Evolutionary conservation across 2,797 vertebrate species (phyloP).

Genomic region (Caiman crocodilus): DNA sequence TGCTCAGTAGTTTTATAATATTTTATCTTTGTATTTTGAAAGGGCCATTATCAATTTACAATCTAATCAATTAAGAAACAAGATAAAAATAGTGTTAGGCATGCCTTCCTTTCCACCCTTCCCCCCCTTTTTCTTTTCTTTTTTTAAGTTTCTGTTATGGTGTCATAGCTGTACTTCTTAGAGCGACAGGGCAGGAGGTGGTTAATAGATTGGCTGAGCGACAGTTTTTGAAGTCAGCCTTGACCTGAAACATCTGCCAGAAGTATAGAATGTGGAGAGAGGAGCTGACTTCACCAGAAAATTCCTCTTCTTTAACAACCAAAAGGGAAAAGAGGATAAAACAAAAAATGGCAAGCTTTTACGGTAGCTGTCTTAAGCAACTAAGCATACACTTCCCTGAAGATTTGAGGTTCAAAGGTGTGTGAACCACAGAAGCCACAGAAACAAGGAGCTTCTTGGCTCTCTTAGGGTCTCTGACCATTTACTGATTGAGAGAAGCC

Average conservation of each 20-base stretch:
- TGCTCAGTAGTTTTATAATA: background rate
- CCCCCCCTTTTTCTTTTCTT: too few species aligned
- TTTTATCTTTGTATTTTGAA: background rate
- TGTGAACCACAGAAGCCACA: background rate
- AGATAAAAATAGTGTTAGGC: background rate
- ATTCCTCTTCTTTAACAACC: background rate
- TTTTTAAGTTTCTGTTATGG: background rate
- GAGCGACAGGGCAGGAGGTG: constrained; percentile 27
- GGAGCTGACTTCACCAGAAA: constrained; percentile 19
- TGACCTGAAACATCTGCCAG: constrained; percentile 51
- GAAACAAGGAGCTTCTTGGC: background rate
- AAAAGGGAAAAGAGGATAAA: constrained; percentile 4
- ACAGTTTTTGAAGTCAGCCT: constrained; percentile 29
- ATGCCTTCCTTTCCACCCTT: background rate
- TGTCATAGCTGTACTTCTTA: background rate
- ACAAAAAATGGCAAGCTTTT: background rate
- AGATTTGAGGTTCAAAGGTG: background rate
- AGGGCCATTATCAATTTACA: background rate
- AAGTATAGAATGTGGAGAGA: constrained; percentile 43
- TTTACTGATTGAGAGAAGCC: background rate
- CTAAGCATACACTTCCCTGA: background rate
- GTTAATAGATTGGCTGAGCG: constrained; percentile 22
- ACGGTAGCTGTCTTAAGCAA: background rate
- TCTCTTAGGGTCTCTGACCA: background rate
- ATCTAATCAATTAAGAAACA: background rate